Evolutionary conservation across 1,140 invertebrate genomes (phyloP).

Genomic region (Anthonomus grandis): DNA sequence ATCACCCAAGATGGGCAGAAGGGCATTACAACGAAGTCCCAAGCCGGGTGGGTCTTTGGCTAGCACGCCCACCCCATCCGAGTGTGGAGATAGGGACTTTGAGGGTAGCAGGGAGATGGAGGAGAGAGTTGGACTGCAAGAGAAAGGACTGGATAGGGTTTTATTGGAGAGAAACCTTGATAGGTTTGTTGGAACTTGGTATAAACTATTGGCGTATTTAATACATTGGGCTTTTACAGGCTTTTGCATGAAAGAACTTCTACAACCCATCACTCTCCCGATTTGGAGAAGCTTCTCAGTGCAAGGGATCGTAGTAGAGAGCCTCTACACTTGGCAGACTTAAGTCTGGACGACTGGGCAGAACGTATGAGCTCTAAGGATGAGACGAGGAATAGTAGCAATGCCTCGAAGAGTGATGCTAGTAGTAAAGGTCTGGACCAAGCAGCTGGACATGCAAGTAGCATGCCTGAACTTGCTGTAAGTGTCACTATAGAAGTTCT

Average conservation of each 20-base stretch:
- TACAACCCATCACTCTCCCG: conserved; percentile 35
- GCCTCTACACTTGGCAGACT: conserved; percentile 55
- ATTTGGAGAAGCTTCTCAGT: conserved; percentile 54
- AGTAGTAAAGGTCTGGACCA: conserved; percentile 17
- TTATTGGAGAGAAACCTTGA: conserved; percentile 60
- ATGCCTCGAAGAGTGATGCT: conserved; percentile 18
- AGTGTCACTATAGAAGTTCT: not conserved
- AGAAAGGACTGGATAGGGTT: conserved; percentile 55
- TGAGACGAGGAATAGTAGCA: not conserved
- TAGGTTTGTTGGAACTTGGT: conserved; percentile 33
- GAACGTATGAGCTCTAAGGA: conserved; percentile 19
- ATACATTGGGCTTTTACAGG: conserved; percentile 32
- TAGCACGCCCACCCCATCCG: conserved; percentile 42
- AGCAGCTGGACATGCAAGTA: conserved; percentile 48
- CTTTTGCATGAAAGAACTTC: conserved; percentile 48
- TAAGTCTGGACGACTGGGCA: conserved; percentile 52
- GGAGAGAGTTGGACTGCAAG: conserved; percentile 38
- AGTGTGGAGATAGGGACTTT: conserved; percentile 24
- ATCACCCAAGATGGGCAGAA: conserved; percentile 57
- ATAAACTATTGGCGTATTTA: not conserved
- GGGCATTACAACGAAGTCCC: conserved; percentile 51
- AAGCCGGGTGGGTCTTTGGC: conserved; percentile 42
- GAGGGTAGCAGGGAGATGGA: conserved; percentile 5
- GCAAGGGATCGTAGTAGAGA: conserved; percentile 57
- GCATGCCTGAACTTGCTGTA: conserved; percentile 60